phyloP scores from a whole-genome alignment of 2,888 invertebrate species.

The Cheilosia grossa region DNA sequence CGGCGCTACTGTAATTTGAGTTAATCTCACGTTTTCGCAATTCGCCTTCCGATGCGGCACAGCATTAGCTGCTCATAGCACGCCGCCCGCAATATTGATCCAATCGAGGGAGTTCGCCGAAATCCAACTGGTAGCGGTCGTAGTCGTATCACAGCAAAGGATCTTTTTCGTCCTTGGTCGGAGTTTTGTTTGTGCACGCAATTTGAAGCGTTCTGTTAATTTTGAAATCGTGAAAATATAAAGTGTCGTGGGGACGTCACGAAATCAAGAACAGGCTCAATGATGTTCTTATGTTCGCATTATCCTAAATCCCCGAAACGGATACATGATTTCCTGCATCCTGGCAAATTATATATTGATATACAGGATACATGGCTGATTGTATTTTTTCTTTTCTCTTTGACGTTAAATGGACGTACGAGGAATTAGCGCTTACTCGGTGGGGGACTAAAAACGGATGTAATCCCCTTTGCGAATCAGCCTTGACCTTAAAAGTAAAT shows the following conservation, averaged over 20 bases:
- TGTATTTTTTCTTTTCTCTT: neutral
- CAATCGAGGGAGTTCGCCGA: constrained; percentile 4
- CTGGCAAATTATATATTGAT: constrained; percentile 43
- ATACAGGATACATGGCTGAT: neutral
- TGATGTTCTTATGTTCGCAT: constrained; percentile 17
- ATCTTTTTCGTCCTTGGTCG: constrained; percentile 2
- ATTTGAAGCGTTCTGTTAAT: constrained; percentile 46
- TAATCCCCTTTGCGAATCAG: neutral
- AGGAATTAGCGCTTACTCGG: neutral
- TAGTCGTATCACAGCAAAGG: constrained; percentile 8
- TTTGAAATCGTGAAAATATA: constrained; percentile 37
- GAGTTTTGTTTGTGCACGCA: constrained; percentile 26
- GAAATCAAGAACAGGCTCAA: constrained; percentile 13
- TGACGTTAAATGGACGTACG: constrained; percentile 10
- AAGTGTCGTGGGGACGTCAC: constrained; percentile 9
- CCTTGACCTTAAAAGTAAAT: constrained; percentile 7
- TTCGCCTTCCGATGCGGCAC: constrained; percentile 48
- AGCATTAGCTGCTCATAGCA: neutral
- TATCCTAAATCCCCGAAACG: constrained; percentile 4
- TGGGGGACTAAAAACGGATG: neutral
- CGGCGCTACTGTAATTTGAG: constrained; percentile 65
- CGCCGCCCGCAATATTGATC: constrained; percentile 22
- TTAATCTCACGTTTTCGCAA: constrained; percentile 71
- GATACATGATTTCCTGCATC: constrained; percentile 29
- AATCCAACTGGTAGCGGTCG: constrained; percentile 5